Base-by-base conservation (phyloP, 2,113 vertebrate genomes). In the Albula glossodonta region DNA sequence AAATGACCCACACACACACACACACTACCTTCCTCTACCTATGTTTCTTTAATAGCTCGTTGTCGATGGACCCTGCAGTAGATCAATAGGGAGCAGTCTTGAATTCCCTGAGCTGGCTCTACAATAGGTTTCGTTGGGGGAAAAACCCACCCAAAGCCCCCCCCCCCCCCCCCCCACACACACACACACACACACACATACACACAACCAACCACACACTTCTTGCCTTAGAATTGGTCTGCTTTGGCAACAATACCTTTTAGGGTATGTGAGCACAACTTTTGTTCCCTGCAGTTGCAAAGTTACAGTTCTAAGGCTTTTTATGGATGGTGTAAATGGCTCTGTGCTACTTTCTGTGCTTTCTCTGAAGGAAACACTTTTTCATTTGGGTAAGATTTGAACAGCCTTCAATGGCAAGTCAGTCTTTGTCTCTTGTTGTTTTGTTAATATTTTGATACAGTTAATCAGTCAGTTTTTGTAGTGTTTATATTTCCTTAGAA, bases 81-180 rank as follows among this genome's bases (percentile, higher is more conserved):
- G 82, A 89, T 89, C 88, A 89, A 93, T 93, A 91, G 82, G 87
- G 70, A 93, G 87, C 86, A 89, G 90, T 88, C 90, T 91, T 94
- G 90, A 87, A 89, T 94, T 94, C 93, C 87, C 90, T 88, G 87
- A 83, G 83, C 87, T 91, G 89, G 92, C 91, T 92, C 84, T 89
- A 78, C 85, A 86, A 89, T 91, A 89, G 77, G 86, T 91, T 91
- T 92, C 87, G 88, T 86, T 91, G 86, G n/a, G n/a, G n/a, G n/a
- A n/a, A n/a, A n/a, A n/a, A n/a, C n/a, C n/a, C n/a, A n/a, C n/a
- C n/a, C n/a, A n/a, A n/a, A n/a, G n/a, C n/a, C n/a, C n/a, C n/a
- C n/a, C n/a, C n/a, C n/a, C n/a, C 31, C 31, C 31, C 31, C 31
- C 31, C 31, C 31, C 31, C 31, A 41, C 31, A 41, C 31, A 41